phyloP scores from a whole-genome alignment of 1,140 invertebrate species.

The Drosophila orosa region DNA sequence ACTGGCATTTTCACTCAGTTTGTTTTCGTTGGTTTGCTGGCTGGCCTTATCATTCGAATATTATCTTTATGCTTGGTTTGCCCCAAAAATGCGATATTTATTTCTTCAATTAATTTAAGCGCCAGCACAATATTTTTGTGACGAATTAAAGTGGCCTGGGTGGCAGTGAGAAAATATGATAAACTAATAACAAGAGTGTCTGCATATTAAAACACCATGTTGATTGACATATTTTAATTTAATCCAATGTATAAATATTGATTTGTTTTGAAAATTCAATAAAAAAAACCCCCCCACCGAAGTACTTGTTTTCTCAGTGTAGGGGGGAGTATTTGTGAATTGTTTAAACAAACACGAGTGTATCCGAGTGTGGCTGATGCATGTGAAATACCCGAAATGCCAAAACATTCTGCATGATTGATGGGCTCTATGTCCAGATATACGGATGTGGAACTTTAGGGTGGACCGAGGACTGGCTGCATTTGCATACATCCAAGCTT shows the following conservation, averaged over 20 bases:
- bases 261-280: not conserved
- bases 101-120: conserved; percentile 64
- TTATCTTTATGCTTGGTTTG: conserved; percentile 47
- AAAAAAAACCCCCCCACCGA: too few relatives aligned
- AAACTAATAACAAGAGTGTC: not conserved
- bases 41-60: conserved; percentile 46
- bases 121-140: conserved; percentile 28
- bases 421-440: conserved; percentile 34
- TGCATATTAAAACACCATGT: not conserved
- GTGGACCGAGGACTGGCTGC: not conserved
- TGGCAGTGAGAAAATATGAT: not conserved
- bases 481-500: conserved; percentile 23
- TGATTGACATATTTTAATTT: not conserved
- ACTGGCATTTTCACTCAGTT: conserved; percentile 11
- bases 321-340: conserved; percentile 25
- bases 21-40: conserved; percentile 5
- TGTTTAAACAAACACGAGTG: conserved; percentile 14
- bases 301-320: not conserved
- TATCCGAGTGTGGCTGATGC: conserved; percentile 27
- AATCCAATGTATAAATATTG: not conserved
- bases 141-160: not conserved
- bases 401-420: conserved; percentile 59
- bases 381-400: conserved; percentile 46
- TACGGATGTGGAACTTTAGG: conserved; percentile 1
- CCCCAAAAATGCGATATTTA: conserved; percentile 37